Evolutionary conservation across 2,113 vertebrate species (phyloP).

Genomic region (Lucifuga dentata): DNA sequence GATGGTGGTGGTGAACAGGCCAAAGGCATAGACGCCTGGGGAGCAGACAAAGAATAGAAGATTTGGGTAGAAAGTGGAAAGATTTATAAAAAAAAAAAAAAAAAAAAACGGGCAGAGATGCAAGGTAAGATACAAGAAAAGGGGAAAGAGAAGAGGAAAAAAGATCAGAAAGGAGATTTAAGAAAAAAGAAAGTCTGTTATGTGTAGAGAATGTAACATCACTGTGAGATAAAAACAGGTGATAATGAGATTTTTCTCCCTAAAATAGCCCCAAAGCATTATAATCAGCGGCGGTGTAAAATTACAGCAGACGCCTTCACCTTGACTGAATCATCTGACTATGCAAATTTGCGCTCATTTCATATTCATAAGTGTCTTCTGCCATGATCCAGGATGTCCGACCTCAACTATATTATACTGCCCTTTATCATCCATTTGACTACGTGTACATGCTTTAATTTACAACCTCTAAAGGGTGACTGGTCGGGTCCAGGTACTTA

Average conservation of each 20-base stretch:
- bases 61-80: neutral
- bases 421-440: constrained; percentile 46
- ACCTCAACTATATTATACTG: constrained; percentile 18
- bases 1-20: constrained; percentile 91
- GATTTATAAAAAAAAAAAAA: too few species aligned
- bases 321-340: constrained; percentile 34
- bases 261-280: constrained; percentile 58
- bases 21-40: constrained; percentile 91
- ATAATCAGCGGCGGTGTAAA: constrained; percentile 66
- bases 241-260: constrained; percentile 12
- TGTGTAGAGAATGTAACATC: neutral
- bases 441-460: neutral
- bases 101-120: neutral
- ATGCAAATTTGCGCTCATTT: constrained; percentile 47
- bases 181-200: neutral
- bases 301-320: constrained; percentile 37
- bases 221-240: constrained; percentile 18
- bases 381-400: constrained; percentile 28
- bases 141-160: neutral
- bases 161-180: neutral
- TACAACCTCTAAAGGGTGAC: constrained; percentile 1
- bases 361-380: constrained; percentile 49
- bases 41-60: neutral
- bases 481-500: constrained; percentile 9
- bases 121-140: neutral